Evolutionary conservation across 1,140 invertebrate species (phyloP), one percentile per base, ranked within the genome.

Genomic region (Harpegnathos saltator): DNA sequence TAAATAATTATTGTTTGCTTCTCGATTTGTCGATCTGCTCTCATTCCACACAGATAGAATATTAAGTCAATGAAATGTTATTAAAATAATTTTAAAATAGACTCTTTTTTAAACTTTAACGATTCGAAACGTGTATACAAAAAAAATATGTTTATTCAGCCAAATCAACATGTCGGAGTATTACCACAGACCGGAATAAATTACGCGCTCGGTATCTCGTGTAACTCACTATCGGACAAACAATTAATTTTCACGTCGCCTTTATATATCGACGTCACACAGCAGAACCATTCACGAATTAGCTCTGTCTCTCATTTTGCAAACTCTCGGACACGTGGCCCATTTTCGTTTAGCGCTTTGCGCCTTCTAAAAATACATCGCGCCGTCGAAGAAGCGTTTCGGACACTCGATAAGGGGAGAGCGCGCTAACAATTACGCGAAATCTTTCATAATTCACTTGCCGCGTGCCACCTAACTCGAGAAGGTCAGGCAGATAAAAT

Each of bases 341-440:
- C 29, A 66, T 85, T 83, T 86, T 74, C 58, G 62, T 58, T 66
- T 44, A 59, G 7, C 1, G 14, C 26, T 82, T 82, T 82, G 50
- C 22, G 26, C 15, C 1, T 19, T 59, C 78, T 62, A 66, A 86
- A 86, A 86, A 85, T 86, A 86, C 50, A 80, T 24, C 69, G 24
- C 26, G 26, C 29, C 38, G 66, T 71, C 56, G 77, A 59, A 82
- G 52, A 82, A 68, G 38, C 38, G 38, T 56, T 73, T 69, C 59
- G 29, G 52, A 80, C 56, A 65, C 68, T 68, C 54, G 48, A 85
- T 85, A 82, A 85, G 52, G 38, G 17, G 69, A 33, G 29, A 1
- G 38, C 58, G 48, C 29, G 52, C 68, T 65, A 75, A 69, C 69
- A 85, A 75, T 66, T 58, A 19, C 48, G 62, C 44, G 24, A 80